phyloP scores from a whole-genome alignment of 2,797 vertebrate species.

The Spinibarbus caldwelli region DNA sequence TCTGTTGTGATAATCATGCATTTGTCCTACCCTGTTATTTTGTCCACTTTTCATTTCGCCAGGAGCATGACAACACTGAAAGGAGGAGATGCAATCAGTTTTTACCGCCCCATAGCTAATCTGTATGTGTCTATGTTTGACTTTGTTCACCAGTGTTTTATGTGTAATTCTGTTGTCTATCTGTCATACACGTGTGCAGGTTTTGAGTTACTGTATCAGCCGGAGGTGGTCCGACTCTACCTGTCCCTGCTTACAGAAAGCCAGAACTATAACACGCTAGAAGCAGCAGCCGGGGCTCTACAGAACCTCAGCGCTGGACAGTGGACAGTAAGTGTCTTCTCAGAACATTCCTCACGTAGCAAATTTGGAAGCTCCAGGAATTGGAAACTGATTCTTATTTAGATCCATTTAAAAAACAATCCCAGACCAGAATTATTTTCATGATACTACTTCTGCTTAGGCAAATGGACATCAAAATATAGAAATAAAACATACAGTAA shows the following conservation, averaged over 20 bases:
- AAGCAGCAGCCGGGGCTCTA: conserved; percentile 93
- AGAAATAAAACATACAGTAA: not conserved
- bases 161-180: not conserved
- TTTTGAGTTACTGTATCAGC: conserved; percentile 96
- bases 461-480: not conserved
- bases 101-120: too few species aligned
- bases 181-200: conserved; percentile 72
- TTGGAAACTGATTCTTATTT: not conserved
- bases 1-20: conserved; percentile 28
- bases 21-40: conserved; percentile 40
- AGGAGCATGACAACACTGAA: not conserved
- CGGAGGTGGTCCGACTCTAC: conserved; percentile 95
- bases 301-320: conserved; percentile 98
- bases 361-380: not conserved
- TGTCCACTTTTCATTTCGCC: conserved; percentile 32
- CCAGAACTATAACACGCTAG: conserved; percentile 97
- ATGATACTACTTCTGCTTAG: not conserved
- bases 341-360: not conserved
- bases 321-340: conserved; percentile 88
- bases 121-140: not conserved
- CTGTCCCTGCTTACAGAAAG: conserved; percentile 96
- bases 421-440: not conserved
- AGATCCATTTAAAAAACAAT: not conserved
- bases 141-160: not conserved
- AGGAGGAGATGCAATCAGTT: conserved; percentile 15